Base-by-base conservation (phyloP, 2,113 vertebrate genomes). In the Hippocampus comes region DNA sequence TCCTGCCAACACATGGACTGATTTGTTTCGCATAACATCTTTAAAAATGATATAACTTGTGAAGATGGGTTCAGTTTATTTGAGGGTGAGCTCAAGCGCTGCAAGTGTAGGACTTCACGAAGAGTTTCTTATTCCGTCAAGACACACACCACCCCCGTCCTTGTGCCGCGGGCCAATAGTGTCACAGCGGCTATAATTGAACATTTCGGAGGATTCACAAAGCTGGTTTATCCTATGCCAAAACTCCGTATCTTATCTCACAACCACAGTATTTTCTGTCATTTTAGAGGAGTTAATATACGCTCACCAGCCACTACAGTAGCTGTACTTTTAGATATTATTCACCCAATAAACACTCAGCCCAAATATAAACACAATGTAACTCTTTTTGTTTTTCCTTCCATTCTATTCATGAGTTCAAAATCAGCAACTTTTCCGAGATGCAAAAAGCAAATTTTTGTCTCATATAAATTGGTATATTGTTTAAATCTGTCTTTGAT, bases 51-150 rank as follows among this genome's bases (percentile, higher is more conserved):
- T 23, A 53, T 56, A 38, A 74, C 68, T 15, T 60, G 72, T 5
- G 2, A 56, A 18, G 14, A 56, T 18, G 57, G 51, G 27, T 66
- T 67, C 56, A n/a, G 63, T 66, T 63, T 66, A 46, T 68, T 63
- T 68, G 11, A 64, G 21, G 41, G 63, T 12, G 63, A 53, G 49
- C 65, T 71, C 71, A 81, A 74, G 63, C 67, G 68, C 17, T 42
- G 34, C 78, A 71, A 79, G 77, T 77, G 86, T 84, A 77, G 78
- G 81, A 85, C 84, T 85, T 79, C 66, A 78, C 76, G 68, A 74
- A 79, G 78, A 78, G 66, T 82, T 77, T 71, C 78, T 84, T 79
- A 75, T 80, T 75, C 71, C 73, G 75, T 77, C 75, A 81, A 75
- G 78, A 80, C 67, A 77, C 79, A 79, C 63, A 75, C 79, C 82